phyloP scores from a whole-genome alignment of 1,140 invertebrate species.

The Leptinotarsa defecta region DNA sequence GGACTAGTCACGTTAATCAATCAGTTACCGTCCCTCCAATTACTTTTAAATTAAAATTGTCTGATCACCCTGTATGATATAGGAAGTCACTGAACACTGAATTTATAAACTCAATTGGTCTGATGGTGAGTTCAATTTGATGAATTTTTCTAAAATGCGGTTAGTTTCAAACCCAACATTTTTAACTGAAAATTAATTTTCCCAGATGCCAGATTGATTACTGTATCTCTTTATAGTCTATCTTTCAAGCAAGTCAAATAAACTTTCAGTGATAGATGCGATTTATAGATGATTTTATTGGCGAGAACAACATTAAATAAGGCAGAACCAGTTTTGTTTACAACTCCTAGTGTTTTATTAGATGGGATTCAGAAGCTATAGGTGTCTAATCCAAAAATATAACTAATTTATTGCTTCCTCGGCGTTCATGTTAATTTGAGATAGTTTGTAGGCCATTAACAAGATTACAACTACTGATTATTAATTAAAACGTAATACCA shows the following conservation, averaged over 20 bases:
- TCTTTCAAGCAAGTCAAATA: constrained; percentile 31
- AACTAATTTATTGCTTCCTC: constrained; percentile 28
- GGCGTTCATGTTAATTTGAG: constrained; percentile 32
- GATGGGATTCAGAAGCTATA: constrained; percentile 32
- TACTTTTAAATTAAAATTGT: too few species aligned
- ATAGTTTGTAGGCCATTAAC: constrained; percentile 18
- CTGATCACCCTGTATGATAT: too few species aligned
- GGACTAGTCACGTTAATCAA: too few species aligned
- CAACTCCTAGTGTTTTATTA: constrained; percentile 33
- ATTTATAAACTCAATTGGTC: too few species aligned
- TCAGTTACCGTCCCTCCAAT: too few species aligned
- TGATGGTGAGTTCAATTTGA: too few species aligned
- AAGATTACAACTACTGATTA: constrained; percentile 12
- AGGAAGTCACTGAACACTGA: too few species aligned
- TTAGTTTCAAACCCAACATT: neutral
- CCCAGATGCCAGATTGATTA: constrained; percentile 29
- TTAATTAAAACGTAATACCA: neutral
- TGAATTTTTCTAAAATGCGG: neutral
- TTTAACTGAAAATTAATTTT: constrained; percentile 15
- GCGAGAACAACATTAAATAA: constrained; percentile 30
- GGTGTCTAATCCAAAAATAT: constrained; percentile 34
- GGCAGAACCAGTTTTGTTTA: constrained; percentile 33
- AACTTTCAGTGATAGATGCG: constrained; percentile 34
- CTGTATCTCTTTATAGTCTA: constrained; percentile 25
- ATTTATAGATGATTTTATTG: constrained; percentile 36